Evolutionary conservation across 30 jellyfish, hydroid and myxozoan genomes (phyloP).

Genomic region (Aurelia sp.): DNA sequence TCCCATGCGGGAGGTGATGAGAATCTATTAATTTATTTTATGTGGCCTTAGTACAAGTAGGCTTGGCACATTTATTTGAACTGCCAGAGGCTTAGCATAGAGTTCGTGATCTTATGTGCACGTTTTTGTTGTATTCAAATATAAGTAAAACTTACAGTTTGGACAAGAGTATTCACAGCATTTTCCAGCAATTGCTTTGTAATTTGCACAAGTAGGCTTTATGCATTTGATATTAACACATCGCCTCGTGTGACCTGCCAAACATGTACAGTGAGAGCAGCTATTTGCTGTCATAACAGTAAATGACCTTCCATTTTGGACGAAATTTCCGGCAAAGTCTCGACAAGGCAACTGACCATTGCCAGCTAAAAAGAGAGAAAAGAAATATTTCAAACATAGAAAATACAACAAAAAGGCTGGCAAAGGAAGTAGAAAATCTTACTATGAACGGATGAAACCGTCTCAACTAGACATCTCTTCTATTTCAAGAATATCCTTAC

Average conservation of each 20-base stretch:
- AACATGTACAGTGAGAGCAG: conserved; percentile 86
- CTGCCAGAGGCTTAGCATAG: no score
- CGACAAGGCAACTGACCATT: conserved; percentile 65
- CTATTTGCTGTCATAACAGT: conserved; percentile 75
- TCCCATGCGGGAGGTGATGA: no score
- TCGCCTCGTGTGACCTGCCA: conserved; percentile 58
- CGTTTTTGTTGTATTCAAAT: no score
- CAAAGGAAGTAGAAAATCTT: background rate
- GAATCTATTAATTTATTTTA: no score
- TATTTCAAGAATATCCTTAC: no score
- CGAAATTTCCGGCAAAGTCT: conserved; percentile 68
- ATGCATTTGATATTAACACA: conserved; percentile 79
- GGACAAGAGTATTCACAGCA: conserved; percentile 98
- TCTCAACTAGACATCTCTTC: no score
- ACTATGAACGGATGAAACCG: no score
- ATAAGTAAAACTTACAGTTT: conserved; percentile 12
- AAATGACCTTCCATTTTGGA: conserved; percentile 77
- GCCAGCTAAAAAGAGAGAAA: conserved; percentile 27
- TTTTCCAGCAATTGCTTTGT: conserved; percentile 72
- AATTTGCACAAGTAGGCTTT: conserved; percentile 79
- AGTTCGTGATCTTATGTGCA: no score
- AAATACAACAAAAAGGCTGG: no score
- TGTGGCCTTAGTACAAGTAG: conserved; percentile 77
- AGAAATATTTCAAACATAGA: no score
- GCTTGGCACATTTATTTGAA: conserved; percentile 65